Percentiles rank a stretch among this genome's conserved stretches.
phyloP scores from a whole-genome alignment of 2,113 vertebrate species.

The Heteronetta atricapilla region DNA sequence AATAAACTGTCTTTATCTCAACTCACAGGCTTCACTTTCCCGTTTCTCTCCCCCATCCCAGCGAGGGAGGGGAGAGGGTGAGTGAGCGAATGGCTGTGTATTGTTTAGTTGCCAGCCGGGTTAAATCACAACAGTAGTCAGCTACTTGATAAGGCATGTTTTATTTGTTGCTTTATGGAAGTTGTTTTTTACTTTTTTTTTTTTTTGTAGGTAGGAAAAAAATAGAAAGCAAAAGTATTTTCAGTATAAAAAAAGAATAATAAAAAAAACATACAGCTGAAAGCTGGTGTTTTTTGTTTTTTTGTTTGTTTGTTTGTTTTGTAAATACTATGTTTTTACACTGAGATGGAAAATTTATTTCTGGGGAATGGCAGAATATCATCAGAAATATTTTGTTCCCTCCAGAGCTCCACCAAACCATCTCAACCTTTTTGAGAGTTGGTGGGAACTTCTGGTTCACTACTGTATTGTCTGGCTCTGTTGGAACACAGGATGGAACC shows the following conservation, averaged over 20 bases:
- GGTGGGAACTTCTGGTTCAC: not conserved
- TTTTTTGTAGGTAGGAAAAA: not conserved
- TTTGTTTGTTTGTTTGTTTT: too few relatives aligned
- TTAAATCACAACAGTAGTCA: too few relatives aligned
- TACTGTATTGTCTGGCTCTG: not conserved
- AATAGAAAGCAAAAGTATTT: not conserved
- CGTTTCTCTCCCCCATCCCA: too few relatives aligned
- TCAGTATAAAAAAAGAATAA: not conserved
- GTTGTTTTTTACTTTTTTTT: not conserved
- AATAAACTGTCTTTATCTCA: too few relatives aligned
- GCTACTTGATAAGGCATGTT: not conserved
- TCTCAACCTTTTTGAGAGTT: not conserved
- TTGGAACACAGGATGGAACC: not conserved
- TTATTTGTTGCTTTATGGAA: not conserved
- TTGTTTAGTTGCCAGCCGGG: too few relatives aligned
- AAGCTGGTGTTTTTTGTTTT: not conserved
- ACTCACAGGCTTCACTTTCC: too few relatives aligned
- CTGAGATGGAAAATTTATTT: not conserved
- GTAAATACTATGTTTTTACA: rapidly evolving
- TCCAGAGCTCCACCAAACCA: not conserved
- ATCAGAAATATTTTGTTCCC: not conserved
- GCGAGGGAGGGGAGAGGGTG: too few relatives aligned
- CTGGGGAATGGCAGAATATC: not conserved
- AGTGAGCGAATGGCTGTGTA: too few relatives aligned
- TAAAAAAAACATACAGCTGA: not conserved